Evolutionary conservation across 2,888 invertebrate species (phyloP), one percentile per base, ranked within the genome.

Genomic region (Chaitophorus viminalis): DNA sequence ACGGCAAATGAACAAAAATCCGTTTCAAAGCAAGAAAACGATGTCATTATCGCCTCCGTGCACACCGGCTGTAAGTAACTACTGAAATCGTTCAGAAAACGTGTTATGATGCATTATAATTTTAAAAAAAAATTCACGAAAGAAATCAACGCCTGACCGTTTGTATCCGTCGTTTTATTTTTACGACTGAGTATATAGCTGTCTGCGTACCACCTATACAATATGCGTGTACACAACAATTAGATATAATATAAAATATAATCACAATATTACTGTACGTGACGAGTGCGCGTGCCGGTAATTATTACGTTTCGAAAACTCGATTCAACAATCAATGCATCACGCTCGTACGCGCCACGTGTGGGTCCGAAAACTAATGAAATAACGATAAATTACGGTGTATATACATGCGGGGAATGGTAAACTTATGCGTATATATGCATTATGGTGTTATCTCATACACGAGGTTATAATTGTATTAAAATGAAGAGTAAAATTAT

Each of bases 61-160:
- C 25, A n/a, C 54, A n/a, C 54, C 82, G 25, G 54, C 33, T 82
- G 82, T 72, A 33, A 39, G 54, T 54, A 82, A 74, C 81, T 82
- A n/a, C 39, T 6, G 33, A 79, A 36, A 60, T 60, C n/a, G 31
- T 46, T 82, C 46, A 68, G 21, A 33, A 21, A 33, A 52, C 14
- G 17, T 11, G 68, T 46, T 21, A 21, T 60, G 18, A 60, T 3
- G 46, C 25, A 3, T 60, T 21, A 60, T 60, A 6, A 54, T 21
- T 60, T 3, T 21, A 8, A 68, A 46, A 14, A 65, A 11, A 29
- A 54, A 70, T 36, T 60, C 25, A 29, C 2, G 17, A 82, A 74
- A 33, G 54, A 74, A 82, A 72, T 54, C 82, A 36, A 33, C 54
- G 54, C 5, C 72, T n/a, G 54, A 82, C 14, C 9, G n/a, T n/a